Percentiles rank a stretch among this genome's conserved stretches.
Evolutionary conservation across 2,888 invertebrate genomes (phyloP).

Genomic region (Encarsia formosa): DNA sequence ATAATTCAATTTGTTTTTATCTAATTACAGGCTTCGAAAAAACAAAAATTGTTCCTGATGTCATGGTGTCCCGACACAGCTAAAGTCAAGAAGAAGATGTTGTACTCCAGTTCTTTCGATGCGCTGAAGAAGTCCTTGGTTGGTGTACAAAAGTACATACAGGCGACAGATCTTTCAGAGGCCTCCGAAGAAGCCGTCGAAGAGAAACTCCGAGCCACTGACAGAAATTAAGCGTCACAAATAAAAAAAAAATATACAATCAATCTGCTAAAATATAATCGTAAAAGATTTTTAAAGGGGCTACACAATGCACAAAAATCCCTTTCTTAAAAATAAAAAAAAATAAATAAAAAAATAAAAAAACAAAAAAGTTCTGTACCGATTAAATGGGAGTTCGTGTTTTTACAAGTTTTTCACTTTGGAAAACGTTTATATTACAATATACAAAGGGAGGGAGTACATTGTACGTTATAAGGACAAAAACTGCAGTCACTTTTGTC

Average conservation of each 20-base stretch:
- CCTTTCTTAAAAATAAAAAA: slow-evolving; percentile 35
- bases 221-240: slow-evolving; percentile 68
- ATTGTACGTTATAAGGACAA: slow-evolving; percentile 32
- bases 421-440: slow-evolving; percentile 42
- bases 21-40: slow-evolving; percentile 71
- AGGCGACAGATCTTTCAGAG: slow-evolving; percentile 92
- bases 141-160: slow-evolving; percentile 95
- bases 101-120: slow-evolving; percentile 91
- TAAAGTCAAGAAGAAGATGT: slow-evolving; percentile 79
- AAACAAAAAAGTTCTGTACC: slow-evolving; percentile 37
- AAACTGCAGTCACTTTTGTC: slow-evolving; percentile 38
- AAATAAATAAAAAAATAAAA: slow-evolving; percentile 20
- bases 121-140: slow-evolving; percentile 95
- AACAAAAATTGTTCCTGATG: slow-evolving; percentile 97
- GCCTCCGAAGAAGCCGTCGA: slow-evolving; percentile 90
- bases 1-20: background rate
- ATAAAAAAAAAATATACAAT: slow-evolving; percentile 33
- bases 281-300: slow-evolving; percentile 37
- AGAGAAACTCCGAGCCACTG: slow-evolving; percentile 89
- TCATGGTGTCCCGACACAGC: slow-evolving; percentile 99
- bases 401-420: slow-evolving; percentile 49
- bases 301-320: slow-evolving; percentile 38
- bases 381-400: slow-evolving; percentile 42
- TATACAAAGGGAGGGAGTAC: slow-evolving; percentile 36
- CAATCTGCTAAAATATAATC: slow-evolving; percentile 38